Evolutionary conservation across 2,888 invertebrate genomes (phyloP), one percentile per base, ranked within the genome.

Genomic region (Archips crataeganus): DNA sequence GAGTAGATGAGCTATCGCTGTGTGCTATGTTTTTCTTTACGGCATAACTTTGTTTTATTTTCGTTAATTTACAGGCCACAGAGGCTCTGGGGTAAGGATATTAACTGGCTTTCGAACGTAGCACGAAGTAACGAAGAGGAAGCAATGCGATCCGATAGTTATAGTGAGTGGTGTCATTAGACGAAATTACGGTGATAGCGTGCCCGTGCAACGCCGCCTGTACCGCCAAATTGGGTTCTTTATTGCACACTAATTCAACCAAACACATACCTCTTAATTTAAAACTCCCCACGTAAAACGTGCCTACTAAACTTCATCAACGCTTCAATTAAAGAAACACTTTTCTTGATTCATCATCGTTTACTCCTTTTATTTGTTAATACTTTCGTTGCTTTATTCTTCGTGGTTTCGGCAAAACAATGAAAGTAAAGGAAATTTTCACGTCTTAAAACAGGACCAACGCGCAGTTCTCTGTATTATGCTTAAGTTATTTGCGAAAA

Each of bases 131-230:
- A 32, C 70, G 45, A 69, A 64, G 70, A 74, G 78, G 78, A 79
- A 77, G 76, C 69, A 75, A 75, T 70, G 67, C 74, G 67, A 68
- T 60, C 68, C 80, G 78, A 80, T 82, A 79, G 79, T 82, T 79
- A 79, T 71, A 60, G 71, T 68, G 74, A 77, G 77, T 75, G 79
- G 80, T 85, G 84, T 86, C 85, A 87, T 87, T 87, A 87, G 77
- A 67, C 75, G 71, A 82, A 87, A 85, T 85, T 81, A 82, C 79
- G 60, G 68, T 68, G 77, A 79, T 80, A 79, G 79, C 79, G 78
- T 76, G 77, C 75, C 45, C 54, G 76, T 73, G 73, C 75, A 67
- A 10, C 15, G 64, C 65, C 51, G 65, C 69, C 72, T 70, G 76
- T 76, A 74, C 66, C 63, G 68, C 64, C 63, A 84, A 86, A 84